Percentiles rank a stretch among this genome's conserved stretches.
phyloP scores from a whole-genome alignment of 2,113 vertebrate genomes.

The Sinocyclocheilus anophthalmus region DNA sequence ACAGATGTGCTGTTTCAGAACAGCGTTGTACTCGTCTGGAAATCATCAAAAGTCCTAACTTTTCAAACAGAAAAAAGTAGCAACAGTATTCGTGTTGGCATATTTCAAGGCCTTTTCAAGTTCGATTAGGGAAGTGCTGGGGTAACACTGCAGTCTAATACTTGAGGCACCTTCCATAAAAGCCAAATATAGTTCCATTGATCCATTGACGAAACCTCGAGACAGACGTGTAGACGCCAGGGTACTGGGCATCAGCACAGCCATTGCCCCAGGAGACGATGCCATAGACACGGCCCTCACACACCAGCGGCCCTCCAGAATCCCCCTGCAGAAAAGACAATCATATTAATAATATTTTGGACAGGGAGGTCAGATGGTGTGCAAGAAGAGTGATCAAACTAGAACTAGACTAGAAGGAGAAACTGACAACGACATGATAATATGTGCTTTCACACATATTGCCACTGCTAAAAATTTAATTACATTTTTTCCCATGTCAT shows the following conservation, averaged over 20 bases:
- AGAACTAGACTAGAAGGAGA: not conserved
- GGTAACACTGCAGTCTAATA: slow-evolving; percentile 48
- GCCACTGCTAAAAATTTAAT: not conserved
- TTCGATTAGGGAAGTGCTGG: slow-evolving; percentile 18
- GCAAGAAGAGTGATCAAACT: not conserved
- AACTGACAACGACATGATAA: not conserved
- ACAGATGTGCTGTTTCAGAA: slow-evolving; percentile 36
- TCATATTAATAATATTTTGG: not conserved
- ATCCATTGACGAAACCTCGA: slow-evolving; percentile 82
- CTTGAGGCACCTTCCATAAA: slow-evolving; percentile 67
- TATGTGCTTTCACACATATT: no score
- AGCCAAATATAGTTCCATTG: slow-evolving; percentile 74
- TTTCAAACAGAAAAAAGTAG: slow-evolving; percentile 20
- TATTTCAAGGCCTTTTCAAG: slow-evolving; percentile 38
- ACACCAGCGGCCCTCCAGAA: slow-evolving; percentile 77
- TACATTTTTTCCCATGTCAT: not conserved
- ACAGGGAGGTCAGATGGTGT: not conserved
- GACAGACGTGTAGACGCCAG: slow-evolving; percentile 81
- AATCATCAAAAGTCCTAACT: not conserved
- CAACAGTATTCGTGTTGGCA: slow-evolving; percentile 28
- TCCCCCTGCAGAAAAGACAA: slow-evolving; percentile 72
- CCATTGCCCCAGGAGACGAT: slow-evolving; percentile 82
- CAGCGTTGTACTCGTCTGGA: not conserved
- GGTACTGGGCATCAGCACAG: slow-evolving; percentile 76
- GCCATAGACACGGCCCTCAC: slow-evolving; percentile 74